Evolutionary conservation across 2,888 invertebrate genomes (phyloP), one percentile per base, ranked within the genome.

Genomic region (Ecdyonurus torrentis): DNA sequence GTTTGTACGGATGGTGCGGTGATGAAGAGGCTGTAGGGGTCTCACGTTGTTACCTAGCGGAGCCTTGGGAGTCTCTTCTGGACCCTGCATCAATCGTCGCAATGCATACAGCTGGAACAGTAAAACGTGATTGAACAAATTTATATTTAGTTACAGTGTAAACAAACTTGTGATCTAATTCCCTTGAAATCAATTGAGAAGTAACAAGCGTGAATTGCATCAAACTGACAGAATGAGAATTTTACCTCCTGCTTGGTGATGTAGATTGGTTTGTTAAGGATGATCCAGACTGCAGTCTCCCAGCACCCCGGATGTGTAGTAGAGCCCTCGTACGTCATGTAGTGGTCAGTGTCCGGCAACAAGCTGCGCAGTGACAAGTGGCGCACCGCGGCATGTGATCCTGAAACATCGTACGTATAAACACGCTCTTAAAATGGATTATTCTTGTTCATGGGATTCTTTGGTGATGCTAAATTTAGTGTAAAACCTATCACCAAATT

Each of bases 281-380:
- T 91, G 72, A 98, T 86, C 98, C 98, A 99, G 65, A 96, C 93
- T 52, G 96, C 93, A n/a, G 97, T 97, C 78, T 99, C 98, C 89
- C 96, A 93, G 77, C 98, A 99, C 61, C 96, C 93, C 7, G 98
- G 98, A 77, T 93, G 93, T 63, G 98, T 97, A 69, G 95, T 89
- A 68, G 96, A 96, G 23, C 97, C 97, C 74, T 97, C 96, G 76
- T 97, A 99, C 25, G 98, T 98, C 79, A 99, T 90, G 78, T 94
- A 99, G 74, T 91, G 89, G 70, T 88, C 86, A 58, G 94, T 97
- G 73, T 87, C 87, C 66, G 98, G 97, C 70, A 98, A 81, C 63
- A 97, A 78, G 63, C 87, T 87, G 70, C 87, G 84, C 69, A 96
- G 80, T 25, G 92, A 92, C 70, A 96, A 79, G 73, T 91, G 89